Conservation (phyloP, 2,888 invertebrate genomes). For the Drosophila incognita region DNA sequence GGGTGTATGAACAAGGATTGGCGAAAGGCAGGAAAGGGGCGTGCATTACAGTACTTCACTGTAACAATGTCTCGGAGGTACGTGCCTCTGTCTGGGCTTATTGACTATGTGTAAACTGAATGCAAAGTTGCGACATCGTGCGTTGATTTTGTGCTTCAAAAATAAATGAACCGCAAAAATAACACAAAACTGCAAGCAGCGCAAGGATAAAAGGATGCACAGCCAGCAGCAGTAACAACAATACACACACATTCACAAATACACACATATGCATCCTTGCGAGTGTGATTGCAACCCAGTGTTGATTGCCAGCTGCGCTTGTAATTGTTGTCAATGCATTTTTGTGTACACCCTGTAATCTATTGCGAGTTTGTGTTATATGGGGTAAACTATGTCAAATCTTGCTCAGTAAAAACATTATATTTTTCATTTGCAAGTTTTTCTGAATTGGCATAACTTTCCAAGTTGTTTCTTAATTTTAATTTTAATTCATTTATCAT, state of each 20-base stretch:
- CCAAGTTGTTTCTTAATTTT: neutral
- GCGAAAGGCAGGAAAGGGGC: neutral
- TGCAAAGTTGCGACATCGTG: constrained; percentile 65
- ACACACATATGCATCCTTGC: neutral
- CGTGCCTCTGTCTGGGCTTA: constrained; percentile 62
- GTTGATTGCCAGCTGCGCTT: constrained; percentile 35
- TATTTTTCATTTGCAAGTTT: neutral
- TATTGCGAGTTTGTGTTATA: no score
- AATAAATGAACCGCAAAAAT: constrained; percentile 68
- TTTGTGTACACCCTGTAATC: constrained; percentile 12
- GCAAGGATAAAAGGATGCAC: constrained; percentile 25
- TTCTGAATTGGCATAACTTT: neutral
- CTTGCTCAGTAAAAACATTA: neutral
- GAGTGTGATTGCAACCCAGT: constrained; percentile 5
- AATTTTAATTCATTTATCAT: neutral
- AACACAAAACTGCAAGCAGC: constrained; percentile 42
- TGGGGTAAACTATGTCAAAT: neutral
- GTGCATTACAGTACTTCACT: neutral
- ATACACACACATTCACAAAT: neutral
- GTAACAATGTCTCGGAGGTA: constrained; percentile 45
- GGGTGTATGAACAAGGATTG: no score
- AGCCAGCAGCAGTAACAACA: constrained; percentile 6
- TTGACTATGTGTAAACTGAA: constrained; percentile 66
- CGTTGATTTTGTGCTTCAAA: constrained; percentile 71
- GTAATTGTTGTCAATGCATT: constrained; percentile 45